phyloP scores from a whole-genome alignment of 2,888 invertebrate species.

The Andrena praecox region DNA sequence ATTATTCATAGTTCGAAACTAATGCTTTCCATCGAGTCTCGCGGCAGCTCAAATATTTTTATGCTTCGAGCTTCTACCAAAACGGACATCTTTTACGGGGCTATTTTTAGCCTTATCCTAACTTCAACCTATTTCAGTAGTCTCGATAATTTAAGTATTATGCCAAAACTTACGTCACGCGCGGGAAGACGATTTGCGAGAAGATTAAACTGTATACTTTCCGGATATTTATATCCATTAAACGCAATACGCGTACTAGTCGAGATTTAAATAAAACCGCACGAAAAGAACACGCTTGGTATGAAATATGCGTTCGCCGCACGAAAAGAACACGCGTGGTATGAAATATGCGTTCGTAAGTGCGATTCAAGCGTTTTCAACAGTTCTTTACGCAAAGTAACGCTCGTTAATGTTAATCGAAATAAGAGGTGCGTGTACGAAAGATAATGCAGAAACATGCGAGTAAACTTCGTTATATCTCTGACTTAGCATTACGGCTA shows the following conservation, averaged over 20 bases:
- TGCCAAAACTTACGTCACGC: conserved; percentile 27
- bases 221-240: neutral
- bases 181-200: neutral
- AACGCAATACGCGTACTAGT: neutral
- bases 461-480: no score
- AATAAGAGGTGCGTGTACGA: no score
- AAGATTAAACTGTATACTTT: neutral
- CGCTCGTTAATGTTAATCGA: no score
- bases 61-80: conserved; percentile 42
- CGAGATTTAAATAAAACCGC: neutral
- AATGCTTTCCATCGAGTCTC: neutral
- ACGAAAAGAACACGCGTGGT: neutral
- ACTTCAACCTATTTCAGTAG: conserved; percentile 68
- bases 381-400: no score
- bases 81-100: conserved; percentile 53
- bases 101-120: conserved; percentile 62
- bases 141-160: conserved; percentile 51
- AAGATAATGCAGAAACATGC: no score
- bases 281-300: neutral
- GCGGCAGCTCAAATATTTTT: conserved; percentile 39
- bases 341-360: no score
- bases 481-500: no score
- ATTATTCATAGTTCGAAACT: neutral
- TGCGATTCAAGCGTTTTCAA: no score
- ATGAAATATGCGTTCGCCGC: no score